Conservation (phyloP, 2,113 vertebrate species). For the Dicentrarchus labrax region DNA sequence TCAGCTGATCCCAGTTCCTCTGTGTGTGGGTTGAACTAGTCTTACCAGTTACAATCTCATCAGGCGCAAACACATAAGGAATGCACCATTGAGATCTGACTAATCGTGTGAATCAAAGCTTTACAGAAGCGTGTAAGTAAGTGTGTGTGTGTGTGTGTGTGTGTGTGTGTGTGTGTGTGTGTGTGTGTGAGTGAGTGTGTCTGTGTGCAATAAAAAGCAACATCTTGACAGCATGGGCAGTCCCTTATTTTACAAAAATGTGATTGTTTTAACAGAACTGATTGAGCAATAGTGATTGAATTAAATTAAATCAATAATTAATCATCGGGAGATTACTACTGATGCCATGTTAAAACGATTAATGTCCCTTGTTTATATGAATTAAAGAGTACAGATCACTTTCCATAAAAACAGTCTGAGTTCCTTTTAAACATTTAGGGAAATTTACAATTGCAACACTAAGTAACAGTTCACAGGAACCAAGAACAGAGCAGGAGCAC, state of each 20-base stretch:
- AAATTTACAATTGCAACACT: background rate
- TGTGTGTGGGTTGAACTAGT: conserved; percentile 17
- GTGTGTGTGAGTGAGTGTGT: background rate
- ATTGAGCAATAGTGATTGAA: background rate
- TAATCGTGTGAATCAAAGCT: background rate
- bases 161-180: too few species aligned
- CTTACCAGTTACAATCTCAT: conserved; percentile 23
- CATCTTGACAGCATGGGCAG: background rate
- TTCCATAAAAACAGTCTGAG: background rate
- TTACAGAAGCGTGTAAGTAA: background rate
- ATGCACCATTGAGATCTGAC: background rate
- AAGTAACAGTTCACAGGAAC: background rate
- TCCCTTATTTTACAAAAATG: background rate
- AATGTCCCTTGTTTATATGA: conserved; percentile 9
- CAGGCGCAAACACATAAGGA: background rate
- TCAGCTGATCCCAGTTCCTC: background rate
- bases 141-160: background rate
- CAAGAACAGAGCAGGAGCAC: background rate
- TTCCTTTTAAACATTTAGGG: background rate
- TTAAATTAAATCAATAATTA: background rate
- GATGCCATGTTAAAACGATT: background rate
- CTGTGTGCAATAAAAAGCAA: background rate
- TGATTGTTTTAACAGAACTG: background rate
- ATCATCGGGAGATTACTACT: background rate
- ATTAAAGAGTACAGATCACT: too few species aligned